A percentile compares a stretch with the other conserved stretches of the same genome.
Evolutionary conservation across 2,113 vertebrate species (phyloP).

Genomic region (Benitochromis conjunctus): DNA sequence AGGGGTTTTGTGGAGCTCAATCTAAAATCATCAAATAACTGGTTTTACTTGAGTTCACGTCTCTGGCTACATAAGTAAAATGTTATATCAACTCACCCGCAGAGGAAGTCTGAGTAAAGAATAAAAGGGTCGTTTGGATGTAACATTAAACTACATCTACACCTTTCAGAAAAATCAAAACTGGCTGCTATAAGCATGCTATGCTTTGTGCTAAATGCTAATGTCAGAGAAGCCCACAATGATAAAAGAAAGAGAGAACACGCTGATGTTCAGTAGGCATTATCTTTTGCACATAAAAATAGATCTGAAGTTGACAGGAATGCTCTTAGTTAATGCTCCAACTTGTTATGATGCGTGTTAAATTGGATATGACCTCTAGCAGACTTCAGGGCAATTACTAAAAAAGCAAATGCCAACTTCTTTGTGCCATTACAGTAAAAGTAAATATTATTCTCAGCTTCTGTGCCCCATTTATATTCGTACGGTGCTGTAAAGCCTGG

Average conservation of each 20-base stretch:
- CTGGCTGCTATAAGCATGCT: neutral
- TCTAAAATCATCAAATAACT: neutral
- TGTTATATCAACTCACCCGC: neutral
- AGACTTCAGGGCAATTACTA: neutral
- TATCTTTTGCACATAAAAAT: neutral
- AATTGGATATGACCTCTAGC: neutral
- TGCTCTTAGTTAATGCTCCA: neutral
- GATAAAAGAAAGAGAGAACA: neutral
- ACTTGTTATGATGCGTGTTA: neutral
- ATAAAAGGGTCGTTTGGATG: neutral
- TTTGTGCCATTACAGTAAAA: neutral
- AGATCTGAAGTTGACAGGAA: neutral
- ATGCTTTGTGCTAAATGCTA: neutral
- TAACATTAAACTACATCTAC: neutral
- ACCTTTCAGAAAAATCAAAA: neutral
- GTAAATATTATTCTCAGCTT: neutral
- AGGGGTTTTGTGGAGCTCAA: neutral
- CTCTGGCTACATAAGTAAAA: neutral
- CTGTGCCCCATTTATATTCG: neutral
- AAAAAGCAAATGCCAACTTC: neutral
- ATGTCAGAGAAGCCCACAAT: neutral
- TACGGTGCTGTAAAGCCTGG: neutral
- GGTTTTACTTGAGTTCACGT: neutral
- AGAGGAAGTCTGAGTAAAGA: neutral
- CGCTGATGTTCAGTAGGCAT: neutral